Evolutionary conservation across 37 sponge, comb jelly and placozoan genomes (phyloP), one percentile per base, ranked within the genome.

Genomic region (Cliona cf. orientalis): DNA sequence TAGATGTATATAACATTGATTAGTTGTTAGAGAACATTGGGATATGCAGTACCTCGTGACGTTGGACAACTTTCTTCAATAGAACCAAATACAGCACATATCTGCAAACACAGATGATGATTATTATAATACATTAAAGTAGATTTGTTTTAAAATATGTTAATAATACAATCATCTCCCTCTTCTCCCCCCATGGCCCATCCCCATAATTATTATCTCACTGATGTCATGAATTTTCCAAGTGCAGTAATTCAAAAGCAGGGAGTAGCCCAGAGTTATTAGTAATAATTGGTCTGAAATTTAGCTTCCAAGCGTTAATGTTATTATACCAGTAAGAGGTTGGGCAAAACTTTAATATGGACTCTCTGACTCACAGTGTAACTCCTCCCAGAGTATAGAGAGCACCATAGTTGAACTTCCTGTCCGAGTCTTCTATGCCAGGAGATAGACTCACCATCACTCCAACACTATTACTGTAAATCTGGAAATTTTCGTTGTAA

Each of bases 11-110:
- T n/a, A n/a, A n/a, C n/a, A n/a, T n/a, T n/a, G n/a, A n/a, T n/a
- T n/a, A n/a, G n/a, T n/a, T n/a, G n/a, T n/a, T n/a, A n/a, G n/a
- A 93, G 90, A 93, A 93, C 89, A 93, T 93, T 37, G 93, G 93
- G 37, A 93, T 81, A 28, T 93, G 90, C 69, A 93, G 75, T 26
- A 74, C 32, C 17, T 93, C 90, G 6, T 74, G 71, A 39, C 82
- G 38, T 5, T 66, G 40, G 21, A 89, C 90, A 5, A 58, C 12
- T 35, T 68, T 88, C 67, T 80, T 88, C 22, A 93, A 82, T 31
- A 93, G 67, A 34, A 89, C 89, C 42, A 93, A 78, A 37, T 93
- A 93, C 17, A 69, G 23, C 7, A 88, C 94, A 86, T 90, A 94
- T 12, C 90, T 90, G 58, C n/a, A 31, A 33, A 31, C 45, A 66